Base-by-base conservation (phyloP, 1,140 invertebrate species). In the Mylabris phalerata region DNA sequence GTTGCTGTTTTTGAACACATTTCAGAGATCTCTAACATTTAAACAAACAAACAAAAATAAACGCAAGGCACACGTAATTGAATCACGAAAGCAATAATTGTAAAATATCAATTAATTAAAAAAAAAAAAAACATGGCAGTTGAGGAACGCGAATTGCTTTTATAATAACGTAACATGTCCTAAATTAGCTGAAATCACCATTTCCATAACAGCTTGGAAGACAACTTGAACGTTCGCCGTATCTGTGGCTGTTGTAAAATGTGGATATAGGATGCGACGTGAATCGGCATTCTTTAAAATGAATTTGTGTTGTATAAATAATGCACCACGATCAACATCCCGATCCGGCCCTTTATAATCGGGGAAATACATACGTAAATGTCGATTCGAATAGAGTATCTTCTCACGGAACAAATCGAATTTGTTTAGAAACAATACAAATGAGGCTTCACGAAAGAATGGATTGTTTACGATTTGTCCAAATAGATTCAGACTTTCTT, bases 351-450 rank as follows among this genome's bases (percentile, higher is more conserved):
- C 87, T 75, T 75, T 78, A 67, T 79, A 85, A 67, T 83, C 80
- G 6, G 79, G 73, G 67, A 83, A 82, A 69, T 83, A 84, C 45
- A 78, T 70, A 57, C 80, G 67, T 10, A 85, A 69, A 70, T 84
- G 83, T 38, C 83, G 67, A 41, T 80, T 78, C 25, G 83, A 84
- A 68, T 82, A 79, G 13, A 82, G 72, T 57, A 85, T 82, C 73
- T 85, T 85, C 62, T 86, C 83, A 60, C 82, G 73, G 57, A 88
- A 79, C 13, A 85, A 75, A 73, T 88, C 86, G 66, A 84, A 83
- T 66, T 88, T 88, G 69, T 88, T 88, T 11, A 88, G 73, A 69
- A 88, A 86, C 3, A 87, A 67, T 4, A 88, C 80, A 59, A 87
- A 81, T 0, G 83, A 82, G 3, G 84, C 81, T 42, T 85, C 78